Conservation (phyloP, 2,888 invertebrate genomes). For the Axea sp. region DNA sequence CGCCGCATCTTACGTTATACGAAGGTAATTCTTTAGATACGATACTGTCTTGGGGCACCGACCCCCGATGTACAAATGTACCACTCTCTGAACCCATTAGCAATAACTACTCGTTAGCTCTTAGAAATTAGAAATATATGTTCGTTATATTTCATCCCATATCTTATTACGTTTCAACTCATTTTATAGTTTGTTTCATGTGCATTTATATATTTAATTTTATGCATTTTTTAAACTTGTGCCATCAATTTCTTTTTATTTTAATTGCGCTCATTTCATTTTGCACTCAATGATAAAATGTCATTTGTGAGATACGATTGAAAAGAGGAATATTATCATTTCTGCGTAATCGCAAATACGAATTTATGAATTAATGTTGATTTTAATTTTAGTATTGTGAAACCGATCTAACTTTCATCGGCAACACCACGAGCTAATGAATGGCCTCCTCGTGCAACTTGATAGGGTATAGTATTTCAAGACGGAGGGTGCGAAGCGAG, state of each 20-base stretch:
- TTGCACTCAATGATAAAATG: too few species aligned
- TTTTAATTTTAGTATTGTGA: conserved; percentile 39
- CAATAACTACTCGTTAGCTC: conserved; percentile 10
- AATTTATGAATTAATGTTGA: conserved; percentile 31
- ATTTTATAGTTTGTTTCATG: too few species aligned
- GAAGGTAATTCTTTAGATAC: conserved; percentile 71
- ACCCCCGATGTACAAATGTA: conserved; percentile 67
- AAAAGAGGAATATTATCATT: background rate
- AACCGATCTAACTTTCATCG: conserved; percentile 48
- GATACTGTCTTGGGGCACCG: conserved; percentile 70
- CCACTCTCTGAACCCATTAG: conserved; percentile 28
- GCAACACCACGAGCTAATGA: conserved; percentile 51
- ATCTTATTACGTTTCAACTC: conserved; percentile 13
- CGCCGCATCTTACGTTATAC: conserved; percentile 65
- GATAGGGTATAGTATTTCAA: conserved; percentile 60
- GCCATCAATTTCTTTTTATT: too few species aligned
- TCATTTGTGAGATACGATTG: too few species aligned
- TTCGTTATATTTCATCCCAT: conserved; percentile 27
- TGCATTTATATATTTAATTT: too few species aligned
- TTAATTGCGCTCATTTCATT: too few species aligned
- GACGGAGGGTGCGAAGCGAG: conserved; percentile 60
- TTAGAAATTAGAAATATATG: conserved; percentile 26
- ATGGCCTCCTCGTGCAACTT: conserved; percentile 62
- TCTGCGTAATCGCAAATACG: background rate
- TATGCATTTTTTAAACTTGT: too few species aligned